phyloP scores from a whole-genome alignment of 1,140 invertebrate species.

The Drosophila prosaltans region DNA sequence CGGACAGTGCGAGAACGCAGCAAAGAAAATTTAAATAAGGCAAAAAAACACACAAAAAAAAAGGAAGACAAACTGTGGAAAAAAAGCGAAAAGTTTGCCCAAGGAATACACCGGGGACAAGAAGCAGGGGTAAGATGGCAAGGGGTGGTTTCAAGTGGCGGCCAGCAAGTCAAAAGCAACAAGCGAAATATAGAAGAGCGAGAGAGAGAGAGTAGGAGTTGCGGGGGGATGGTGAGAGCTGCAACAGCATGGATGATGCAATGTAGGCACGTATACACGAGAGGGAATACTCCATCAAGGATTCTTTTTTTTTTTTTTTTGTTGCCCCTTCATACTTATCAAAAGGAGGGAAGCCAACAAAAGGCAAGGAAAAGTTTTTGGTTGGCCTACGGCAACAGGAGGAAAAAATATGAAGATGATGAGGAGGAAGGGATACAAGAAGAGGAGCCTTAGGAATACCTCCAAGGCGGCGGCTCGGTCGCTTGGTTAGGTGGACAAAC shows the following conservation, averaged over 20 bases:
- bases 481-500: conserved; percentile 26
- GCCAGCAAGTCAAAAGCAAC: conserved; percentile 59
- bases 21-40: conserved; percentile 54
- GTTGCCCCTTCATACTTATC: neutral
- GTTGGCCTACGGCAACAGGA: conserved; percentile 9
- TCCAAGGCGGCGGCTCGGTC: neutral
- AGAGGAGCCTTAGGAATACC: neutral
- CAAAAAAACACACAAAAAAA: conserved; percentile 34
- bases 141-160: neutral
- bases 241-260: conserved; percentile 55
- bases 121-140: neutral
- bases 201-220: too few relatives aligned
- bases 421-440: neutral
- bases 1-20: conserved; percentile 30
- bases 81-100: conserved; percentile 39
- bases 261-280: conserved; percentile 52
- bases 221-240: neutral
- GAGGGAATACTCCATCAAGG: conserved; percentile 18
- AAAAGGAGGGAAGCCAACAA: neutral
- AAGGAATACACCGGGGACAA: conserved; percentile 60
- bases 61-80: neutral
- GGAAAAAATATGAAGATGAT: neutral
- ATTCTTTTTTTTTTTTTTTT: neutral
- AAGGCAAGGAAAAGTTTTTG: conserved; percentile 26
- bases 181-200: conserved; percentile 41